These are phyloP conservation scores for Oryzaephilus surinamensis DNA, from an alignment of 1,140 invertebrate genomes.

Conservation along the genomic window DNA sequence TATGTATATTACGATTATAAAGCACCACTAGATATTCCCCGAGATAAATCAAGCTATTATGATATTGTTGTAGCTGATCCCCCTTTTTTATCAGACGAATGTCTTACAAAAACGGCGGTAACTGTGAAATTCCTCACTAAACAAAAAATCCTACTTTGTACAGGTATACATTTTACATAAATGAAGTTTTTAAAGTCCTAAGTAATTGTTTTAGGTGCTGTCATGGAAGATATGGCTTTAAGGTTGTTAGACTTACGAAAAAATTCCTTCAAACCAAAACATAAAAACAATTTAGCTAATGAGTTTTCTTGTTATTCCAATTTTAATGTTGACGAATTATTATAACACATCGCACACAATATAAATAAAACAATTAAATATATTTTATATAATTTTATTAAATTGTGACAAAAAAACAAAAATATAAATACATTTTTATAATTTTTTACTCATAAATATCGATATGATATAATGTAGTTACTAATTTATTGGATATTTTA, in stretches of 20 bases:
- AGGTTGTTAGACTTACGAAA: constrained; percentile 54
- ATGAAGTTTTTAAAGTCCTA: constrained; percentile 13
- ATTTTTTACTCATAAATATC: no score
- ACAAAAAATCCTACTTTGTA: constrained; percentile 79
- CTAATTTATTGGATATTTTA: no score
- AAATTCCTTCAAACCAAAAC: constrained; percentile 65
- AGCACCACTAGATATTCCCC: constrained; percentile 57
- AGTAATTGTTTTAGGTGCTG: constrained; percentile 49
- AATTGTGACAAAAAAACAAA: no score
- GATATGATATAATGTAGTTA: no score
- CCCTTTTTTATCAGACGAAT: constrained; percentile 89
- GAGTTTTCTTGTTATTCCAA: constrained; percentile 87
- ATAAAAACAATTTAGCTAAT: constrained; percentile 84
- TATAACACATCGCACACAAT: constrained; percentile 12
- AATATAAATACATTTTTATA: no score
- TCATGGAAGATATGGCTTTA: constrained; percentile 62
- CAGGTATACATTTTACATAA: constrained; percentile 47
- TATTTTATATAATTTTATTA: constrained; percentile 11
- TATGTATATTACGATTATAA: constrained; percentile 89
- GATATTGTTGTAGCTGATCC: constrained; percentile 88
- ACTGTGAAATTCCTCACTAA: constrained; percentile 71
- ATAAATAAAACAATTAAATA: no score
- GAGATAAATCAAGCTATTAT: constrained; percentile 50
- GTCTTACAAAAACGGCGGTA: constrained; percentile 69
- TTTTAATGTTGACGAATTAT: constrained; percentile 53